These are phyloP conservation scores for Callyntrura sp. DNA, from an alignment of 2,888 invertebrate species.

Conservation along the genomic window DNA sequence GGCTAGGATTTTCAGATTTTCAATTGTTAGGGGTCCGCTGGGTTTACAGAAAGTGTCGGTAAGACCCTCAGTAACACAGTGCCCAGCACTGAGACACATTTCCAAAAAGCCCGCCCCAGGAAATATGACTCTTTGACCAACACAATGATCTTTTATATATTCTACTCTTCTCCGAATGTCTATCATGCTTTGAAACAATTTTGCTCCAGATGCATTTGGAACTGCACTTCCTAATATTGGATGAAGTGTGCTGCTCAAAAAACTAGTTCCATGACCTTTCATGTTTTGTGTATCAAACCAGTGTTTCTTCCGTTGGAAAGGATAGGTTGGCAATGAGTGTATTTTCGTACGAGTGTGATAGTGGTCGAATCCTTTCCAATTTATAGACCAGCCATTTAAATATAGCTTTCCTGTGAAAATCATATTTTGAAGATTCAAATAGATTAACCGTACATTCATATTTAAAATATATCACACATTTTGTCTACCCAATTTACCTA, in stretches of 20 bases:
- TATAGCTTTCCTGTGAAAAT: conserved; percentile 57
- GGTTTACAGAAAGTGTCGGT: conserved; percentile 50
- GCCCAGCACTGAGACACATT: conserved; percentile 69
- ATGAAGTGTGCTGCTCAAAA: conserved; percentile 17
- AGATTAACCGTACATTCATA: no score
- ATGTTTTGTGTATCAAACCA: conserved; percentile 53
- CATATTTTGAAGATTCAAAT: no score
- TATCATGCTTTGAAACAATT: conserved; percentile 56
- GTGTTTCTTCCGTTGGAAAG: conserved; percentile 67
- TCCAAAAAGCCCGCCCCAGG: conserved; percentile 69
- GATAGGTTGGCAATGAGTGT: conserved; percentile 57
- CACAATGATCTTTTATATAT: conserved; percentile 63
- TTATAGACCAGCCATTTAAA: conserved; percentile 27
- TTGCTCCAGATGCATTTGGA: conserved; percentile 51
- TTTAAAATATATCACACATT: no score
- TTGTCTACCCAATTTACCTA: no score
- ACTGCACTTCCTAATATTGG: conserved; percentile 55
- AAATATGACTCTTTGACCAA: conserved; percentile 53
- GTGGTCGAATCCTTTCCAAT: conserved; percentile 68
- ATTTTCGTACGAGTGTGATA: conserved; percentile 6
- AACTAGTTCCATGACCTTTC: not conserved
- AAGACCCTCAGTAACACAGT: conserved; percentile 26
- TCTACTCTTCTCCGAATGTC: conserved; percentile 32
- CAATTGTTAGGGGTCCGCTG: conserved; percentile 36
- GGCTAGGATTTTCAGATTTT: conserved; percentile 59